phyloP scores from a whole-genome alignment of 1,140 invertebrate genomes.

The Belonocnema kinseyi region DNA sequence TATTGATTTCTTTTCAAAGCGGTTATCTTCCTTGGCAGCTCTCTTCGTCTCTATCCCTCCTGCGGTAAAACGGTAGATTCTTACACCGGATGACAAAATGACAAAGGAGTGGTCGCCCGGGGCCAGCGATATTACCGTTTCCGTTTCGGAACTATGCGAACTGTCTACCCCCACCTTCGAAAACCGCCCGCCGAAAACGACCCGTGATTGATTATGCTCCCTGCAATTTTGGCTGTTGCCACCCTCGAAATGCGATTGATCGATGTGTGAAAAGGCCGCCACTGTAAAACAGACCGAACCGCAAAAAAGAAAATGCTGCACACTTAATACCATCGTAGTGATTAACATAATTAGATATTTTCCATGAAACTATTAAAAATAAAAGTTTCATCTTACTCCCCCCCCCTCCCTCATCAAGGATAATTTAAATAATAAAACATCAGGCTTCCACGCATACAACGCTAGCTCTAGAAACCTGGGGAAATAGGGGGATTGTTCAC shows the following conservation, averaged over 20 bases:
- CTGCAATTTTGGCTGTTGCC: constrained; percentile 66
- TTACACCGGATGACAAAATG: constrained; percentile 71
- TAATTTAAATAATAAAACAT: no score
- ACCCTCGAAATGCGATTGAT: constrained; percentile 59
- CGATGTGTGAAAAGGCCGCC: constrained; percentile 44
- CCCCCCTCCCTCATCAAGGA: no score
- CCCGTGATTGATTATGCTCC: constrained; percentile 73
- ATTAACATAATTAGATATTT: neutral
- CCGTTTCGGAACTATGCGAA: constrained; percentile 71
- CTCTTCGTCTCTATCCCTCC: constrained; percentile 48
- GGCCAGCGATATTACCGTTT: constrained; percentile 73
- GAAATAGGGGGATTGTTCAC: no score
- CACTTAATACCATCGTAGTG: neutral
- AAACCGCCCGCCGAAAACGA: constrained; percentile 50
- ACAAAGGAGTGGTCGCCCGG: constrained; percentile 71
- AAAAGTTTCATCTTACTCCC: no score
- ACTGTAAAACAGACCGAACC: constrained; percentile 37
- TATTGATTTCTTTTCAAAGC: neutral
- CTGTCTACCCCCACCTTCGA: constrained; percentile 53
- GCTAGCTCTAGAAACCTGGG: no score
- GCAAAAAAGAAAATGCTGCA: neutral
- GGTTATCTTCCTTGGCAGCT: constrained; percentile 45
- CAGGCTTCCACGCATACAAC: no score
- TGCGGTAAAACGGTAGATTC: constrained; percentile 42
- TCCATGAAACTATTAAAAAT: no score